These are phyloP conservation scores for Calyptomena viridis DNA, from an alignment of 2,113 vertebrate species.

Conservation along the genomic window DNA sequence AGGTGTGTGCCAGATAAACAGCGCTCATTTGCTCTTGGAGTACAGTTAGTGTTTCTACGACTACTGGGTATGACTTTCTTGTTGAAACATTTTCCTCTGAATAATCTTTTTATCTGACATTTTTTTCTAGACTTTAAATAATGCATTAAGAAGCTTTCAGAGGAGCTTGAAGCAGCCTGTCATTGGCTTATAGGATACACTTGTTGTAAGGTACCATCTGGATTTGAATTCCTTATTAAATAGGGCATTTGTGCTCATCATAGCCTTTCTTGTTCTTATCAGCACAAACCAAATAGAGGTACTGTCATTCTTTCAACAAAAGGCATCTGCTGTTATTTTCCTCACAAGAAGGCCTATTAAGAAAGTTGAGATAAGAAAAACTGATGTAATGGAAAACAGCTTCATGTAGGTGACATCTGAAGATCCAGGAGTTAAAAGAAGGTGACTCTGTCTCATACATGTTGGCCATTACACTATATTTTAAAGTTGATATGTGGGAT, in stretches of 20 bases:
- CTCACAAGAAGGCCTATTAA: neutral
- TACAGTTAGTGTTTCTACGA: slow-evolving; percentile 70
- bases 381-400: neutral
- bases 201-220: neutral
- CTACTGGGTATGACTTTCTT: slow-evolving; percentile 64
- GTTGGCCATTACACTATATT: neutral
- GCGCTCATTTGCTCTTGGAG: slow-evolving; percentile 74
- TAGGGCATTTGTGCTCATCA: neutral
- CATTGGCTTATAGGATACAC: neutral
- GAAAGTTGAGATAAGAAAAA: neutral
- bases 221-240: neutral
- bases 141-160: neutral
- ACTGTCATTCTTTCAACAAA: neutral
- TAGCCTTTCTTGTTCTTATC: neutral
- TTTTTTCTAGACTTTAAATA: neutral
- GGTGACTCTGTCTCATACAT: neutral
- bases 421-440: neutral
- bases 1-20: slow-evolving; percentile 75
- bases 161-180: neutral
- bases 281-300: neutral
- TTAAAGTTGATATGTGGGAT: neutral
- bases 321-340: neutral
- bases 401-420: neutral
- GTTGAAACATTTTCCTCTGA: neutral
- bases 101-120: neutral